Evolutionary conservation across 2,888 invertebrate species (phyloP).

Genomic region (Dexiosoma caninum): DNA sequence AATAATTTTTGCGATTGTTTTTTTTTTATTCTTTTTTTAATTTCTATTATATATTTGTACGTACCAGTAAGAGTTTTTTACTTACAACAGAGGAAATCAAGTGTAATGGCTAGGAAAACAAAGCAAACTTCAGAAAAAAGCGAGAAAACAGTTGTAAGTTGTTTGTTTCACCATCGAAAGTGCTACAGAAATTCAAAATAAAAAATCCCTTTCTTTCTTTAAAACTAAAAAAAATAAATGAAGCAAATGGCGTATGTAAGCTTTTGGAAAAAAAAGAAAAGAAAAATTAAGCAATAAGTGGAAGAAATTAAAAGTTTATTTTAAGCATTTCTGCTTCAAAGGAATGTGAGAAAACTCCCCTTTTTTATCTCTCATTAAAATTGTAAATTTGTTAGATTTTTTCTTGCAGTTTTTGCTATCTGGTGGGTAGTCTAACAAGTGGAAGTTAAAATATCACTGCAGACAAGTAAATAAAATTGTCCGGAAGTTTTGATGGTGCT

Average conservation of each 20-base stretch:
- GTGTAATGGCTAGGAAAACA: constrained; percentile 41
- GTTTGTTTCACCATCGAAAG: constrained; percentile 7
- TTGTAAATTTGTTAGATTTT: constrained; percentile 51
- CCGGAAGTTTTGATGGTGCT: constrained; percentile 48
- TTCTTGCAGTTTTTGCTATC: constrained; percentile 10
- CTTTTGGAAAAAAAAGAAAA: constrained; percentile 41
- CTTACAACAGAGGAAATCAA: constrained; percentile 53
- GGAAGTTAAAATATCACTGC: constrained; percentile 59
- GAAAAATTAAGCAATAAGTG: constrained; percentile 57
- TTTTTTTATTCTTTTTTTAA: neutral
- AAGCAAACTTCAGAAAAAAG: constrained; percentile 22
- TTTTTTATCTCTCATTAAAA: constrained; percentile 47
- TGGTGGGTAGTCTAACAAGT: constrained; percentile 26
- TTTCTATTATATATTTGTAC: constrained; percentile 14
- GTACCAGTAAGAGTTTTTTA: no score
- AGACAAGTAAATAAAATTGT: constrained; percentile 58
- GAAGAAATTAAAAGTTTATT: constrained; percentile 62
- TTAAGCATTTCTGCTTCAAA: constrained; percentile 48
- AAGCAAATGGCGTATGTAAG: neutral
- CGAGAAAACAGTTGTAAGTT: constrained; percentile 8
- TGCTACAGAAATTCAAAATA: constrained; percentile 31
- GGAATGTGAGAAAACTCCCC: neutral
- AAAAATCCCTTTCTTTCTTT: neutral
- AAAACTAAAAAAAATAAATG: neutral
- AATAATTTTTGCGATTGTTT: constrained; percentile 17